A percentile compares a stretch with the other conserved stretches of the same genome.
phyloP scores from a whole-genome alignment of 2,888 invertebrate species.

The Epsilonema sp. region DNA sequence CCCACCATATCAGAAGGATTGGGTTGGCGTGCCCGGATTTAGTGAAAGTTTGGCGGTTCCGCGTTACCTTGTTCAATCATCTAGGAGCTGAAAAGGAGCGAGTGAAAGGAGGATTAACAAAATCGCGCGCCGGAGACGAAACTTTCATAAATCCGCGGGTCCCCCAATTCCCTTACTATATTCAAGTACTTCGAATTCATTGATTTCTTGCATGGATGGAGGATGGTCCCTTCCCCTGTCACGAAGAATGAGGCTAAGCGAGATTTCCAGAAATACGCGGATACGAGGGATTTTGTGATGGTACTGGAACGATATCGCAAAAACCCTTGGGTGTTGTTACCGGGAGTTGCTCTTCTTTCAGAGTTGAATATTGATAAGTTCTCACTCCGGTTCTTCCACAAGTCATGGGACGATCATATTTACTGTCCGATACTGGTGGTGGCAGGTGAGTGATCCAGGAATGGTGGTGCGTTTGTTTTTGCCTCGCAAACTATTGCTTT shows the following conservation, averaged over 20 bases:
- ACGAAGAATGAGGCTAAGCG: slow-evolving; percentile 30
- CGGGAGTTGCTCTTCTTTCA: slow-evolving; percentile 11
- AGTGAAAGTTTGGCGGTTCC: too few relatives aligned
- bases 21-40: too few relatives aligned
- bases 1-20: too few relatives aligned
- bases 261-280: slow-evolving; percentile 32
- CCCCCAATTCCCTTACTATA: too few relatives aligned
- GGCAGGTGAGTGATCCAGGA: slow-evolving; percentile 25
- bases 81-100: too few relatives aligned
- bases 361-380: slow-evolving; percentile 30
- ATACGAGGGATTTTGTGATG: slow-evolving; percentile 33
- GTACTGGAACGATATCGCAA: slow-evolving; percentile 15
- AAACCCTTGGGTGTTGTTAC: neutral
- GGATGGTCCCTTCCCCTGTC: slow-evolving; percentile 26
- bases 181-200: too few relatives aligned
- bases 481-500: too few relatives aligned
- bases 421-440: slow-evolving; percentile 34
- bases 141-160: too few relatives aligned
- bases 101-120: too few relatives aligned
- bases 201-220: slow-evolving; percentile 14
- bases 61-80: too few relatives aligned
- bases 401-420: slow-evolving; percentile 28
- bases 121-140: too few relatives aligned
- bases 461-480: too few relatives aligned
- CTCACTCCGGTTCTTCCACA: slow-evolving; percentile 29